Conservation (phyloP, 2,888 invertebrate genomes). For the Polymixis flavicincta region DNA sequence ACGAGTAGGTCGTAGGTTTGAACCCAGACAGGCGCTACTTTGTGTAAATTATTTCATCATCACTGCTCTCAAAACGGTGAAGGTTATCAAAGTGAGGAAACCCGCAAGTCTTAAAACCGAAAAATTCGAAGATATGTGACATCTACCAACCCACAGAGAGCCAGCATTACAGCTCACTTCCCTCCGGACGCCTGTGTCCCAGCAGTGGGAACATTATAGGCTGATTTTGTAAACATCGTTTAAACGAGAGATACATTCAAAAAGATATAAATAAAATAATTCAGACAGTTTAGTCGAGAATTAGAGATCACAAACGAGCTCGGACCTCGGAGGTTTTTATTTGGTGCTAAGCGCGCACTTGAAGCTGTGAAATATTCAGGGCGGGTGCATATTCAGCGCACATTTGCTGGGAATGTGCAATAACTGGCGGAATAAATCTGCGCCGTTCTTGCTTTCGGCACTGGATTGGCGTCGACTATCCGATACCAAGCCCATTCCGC, state of each 20-base stretch:
- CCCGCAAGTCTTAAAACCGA: too few relatives aligned
- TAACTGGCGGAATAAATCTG: constrained; percentile 79
- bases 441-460: constrained; percentile 72
- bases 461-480: constrained; percentile 72
- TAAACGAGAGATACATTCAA: background rate
- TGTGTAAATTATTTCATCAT: too few relatives aligned
- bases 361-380: constrained; percentile 74
- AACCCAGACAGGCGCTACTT: too few relatives aligned
- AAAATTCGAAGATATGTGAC: too few relatives aligned
- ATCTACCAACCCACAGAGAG: too few relatives aligned
- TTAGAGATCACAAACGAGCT: constrained; percentile 47
- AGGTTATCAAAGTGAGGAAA: too few relatives aligned
- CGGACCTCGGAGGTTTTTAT: constrained; percentile 50
- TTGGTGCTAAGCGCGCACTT: constrained; percentile 60
- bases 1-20: too few relatives aligned
- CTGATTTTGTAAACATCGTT: background rate
- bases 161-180: too few relatives aligned
- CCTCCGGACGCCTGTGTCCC: too few relatives aligned
- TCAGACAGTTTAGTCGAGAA: constrained; percentile 38
- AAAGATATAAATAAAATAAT: constrained; percentile 27
- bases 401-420: constrained; percentile 81
- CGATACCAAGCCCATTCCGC: constrained; percentile 67
- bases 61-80: too few relatives aligned
- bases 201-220: too few relatives aligned
- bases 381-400: constrained; percentile 74